Evolutionary conservation across 2,113 vertebrate species (phyloP).

Genomic region (Chiloscyllium plagiosum): DNA sequence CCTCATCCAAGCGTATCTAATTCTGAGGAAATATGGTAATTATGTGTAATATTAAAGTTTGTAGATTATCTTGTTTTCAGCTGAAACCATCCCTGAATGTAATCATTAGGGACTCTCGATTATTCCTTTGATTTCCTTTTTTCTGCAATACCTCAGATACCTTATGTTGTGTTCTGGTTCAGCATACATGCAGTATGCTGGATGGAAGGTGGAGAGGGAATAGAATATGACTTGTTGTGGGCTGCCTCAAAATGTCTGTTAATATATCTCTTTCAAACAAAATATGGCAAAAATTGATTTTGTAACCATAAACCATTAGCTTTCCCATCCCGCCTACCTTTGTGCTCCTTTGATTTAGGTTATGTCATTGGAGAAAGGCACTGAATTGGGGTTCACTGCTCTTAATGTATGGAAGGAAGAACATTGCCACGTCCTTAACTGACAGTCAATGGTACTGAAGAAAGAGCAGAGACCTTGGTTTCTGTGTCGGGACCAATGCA

Average conservation of each 20-base stretch:
- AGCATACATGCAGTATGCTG: background rate
- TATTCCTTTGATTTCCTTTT: background rate
- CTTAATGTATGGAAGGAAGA: background rate
- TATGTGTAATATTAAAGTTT: slow-evolving; percentile 6
- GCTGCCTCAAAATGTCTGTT: background rate
- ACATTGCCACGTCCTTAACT: background rate
- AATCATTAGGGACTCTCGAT: background rate
- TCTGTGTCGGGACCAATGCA: background rate
- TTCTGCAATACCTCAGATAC: background rate
- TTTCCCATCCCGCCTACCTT: background rate
- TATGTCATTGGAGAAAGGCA: background rate
- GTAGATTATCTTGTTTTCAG: background rate
- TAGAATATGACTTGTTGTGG: background rate
- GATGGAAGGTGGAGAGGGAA: background rate
- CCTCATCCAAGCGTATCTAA: background rate
- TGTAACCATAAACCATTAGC: background rate
- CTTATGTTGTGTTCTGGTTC: background rate
- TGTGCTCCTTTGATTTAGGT: background rate
- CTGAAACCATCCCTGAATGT: background rate
- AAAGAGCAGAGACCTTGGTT: background rate
- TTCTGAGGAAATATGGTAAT: background rate
- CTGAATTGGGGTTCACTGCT: background rate
- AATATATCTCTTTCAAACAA: background rate
- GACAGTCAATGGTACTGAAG: background rate
- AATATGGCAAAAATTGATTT: background rate